Percentiles rank a stretch among this genome's conserved stretches.
Conservation (phyloP, 2,888 invertebrate species). For the Microplitis manilae region DNA sequence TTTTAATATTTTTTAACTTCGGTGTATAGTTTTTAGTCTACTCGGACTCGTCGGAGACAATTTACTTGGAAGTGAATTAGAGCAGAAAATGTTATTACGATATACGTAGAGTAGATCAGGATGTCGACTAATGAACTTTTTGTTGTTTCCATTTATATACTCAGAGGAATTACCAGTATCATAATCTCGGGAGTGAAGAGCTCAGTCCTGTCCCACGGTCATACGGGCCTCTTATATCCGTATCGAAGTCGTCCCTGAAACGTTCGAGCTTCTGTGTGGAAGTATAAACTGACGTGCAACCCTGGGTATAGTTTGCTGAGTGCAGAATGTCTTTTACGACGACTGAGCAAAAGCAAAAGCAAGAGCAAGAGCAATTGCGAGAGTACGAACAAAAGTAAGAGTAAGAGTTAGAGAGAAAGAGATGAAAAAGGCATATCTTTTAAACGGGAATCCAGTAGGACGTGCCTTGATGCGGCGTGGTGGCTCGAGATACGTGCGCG, state of each 20-base stretch:
- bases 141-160: neutral
- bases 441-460: conserved; percentile 70
- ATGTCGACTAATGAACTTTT: neutral
- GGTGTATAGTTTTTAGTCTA: neutral
- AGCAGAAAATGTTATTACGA: neutral
- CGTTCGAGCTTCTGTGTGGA: conserved; percentile 21
- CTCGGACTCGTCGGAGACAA: neutral
- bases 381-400: conserved; percentile 8
- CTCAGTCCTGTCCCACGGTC: conserved; percentile 38
- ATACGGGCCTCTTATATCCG: neutral
- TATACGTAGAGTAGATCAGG: neutral
- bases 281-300: conserved; percentile 9
- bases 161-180: conserved; percentile 23
- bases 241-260: conserved; percentile 42
- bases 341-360: conserved; percentile 22
- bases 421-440: conserved; percentile 54
- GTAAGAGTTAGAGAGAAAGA: conserved; percentile 30
- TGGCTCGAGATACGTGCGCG: conserved; percentile 69
- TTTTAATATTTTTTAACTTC: neutral
- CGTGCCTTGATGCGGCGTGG: conserved; percentile 70
- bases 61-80: neutral
- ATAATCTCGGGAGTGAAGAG: conserved; percentile 36
- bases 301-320: neutral
- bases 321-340: conserved; percentile 3
- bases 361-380: conserved; percentile 20